Evolutionary conservation across 2,113 vertebrate species (phyloP).

Genomic region (Charadrius vociferus): DNA sequence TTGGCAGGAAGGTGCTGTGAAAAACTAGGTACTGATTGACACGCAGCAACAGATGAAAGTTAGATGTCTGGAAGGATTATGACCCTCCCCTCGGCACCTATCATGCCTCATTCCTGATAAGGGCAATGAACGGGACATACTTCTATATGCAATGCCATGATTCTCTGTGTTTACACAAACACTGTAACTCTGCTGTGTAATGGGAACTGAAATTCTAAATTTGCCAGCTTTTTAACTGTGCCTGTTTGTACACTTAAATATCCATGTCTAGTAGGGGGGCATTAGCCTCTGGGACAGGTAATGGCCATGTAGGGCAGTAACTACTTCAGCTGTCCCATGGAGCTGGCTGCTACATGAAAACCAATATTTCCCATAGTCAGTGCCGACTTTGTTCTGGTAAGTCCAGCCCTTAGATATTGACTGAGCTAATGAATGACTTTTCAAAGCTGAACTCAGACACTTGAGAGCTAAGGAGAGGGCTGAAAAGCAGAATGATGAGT

Average conservation of each 20-base stretch:
- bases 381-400: neutral
- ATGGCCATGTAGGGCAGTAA: neutral
- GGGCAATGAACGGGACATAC: fast-evolving
- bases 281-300: neutral
- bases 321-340: neutral
- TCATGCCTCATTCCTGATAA: neutral
- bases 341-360: neutral
- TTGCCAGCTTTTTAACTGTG: neutral
- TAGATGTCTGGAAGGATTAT: neutral
- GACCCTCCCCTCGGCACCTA: neutral
- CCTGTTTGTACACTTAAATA: neutral
- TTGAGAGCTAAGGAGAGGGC: neutral
- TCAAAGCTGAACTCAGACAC: neutral
- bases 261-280: neutral
- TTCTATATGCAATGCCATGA: fast-evolving
- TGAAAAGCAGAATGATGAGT: neutral
- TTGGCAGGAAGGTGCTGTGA: neutral
- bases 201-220: neutral
- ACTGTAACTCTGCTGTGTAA: neutral
- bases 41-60: neutral
- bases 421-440: neutral
- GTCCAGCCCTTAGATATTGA: neutral
- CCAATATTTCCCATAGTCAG: neutral
- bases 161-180: neutral
- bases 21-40: neutral